phyloP scores from a whole-genome alignment of 2,113 vertebrate genomes.

The Hylia prasina region DNA sequence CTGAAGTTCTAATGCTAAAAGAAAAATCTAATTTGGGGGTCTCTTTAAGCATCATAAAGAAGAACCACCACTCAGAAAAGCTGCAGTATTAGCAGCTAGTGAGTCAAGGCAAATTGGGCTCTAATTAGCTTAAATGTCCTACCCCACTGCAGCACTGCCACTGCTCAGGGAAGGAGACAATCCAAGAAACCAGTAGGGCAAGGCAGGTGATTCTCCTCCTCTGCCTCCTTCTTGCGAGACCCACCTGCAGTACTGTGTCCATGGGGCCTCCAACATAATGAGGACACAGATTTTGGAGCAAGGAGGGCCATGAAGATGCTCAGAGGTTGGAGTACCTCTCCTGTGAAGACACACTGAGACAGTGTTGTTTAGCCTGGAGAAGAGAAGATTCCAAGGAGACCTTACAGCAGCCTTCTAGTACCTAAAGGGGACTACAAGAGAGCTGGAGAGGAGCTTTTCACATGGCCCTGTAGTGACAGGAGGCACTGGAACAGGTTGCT shows the following conservation, averaged over 20 bases:
- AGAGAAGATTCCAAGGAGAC: not conserved
- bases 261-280: not conserved
- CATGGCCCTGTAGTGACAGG: not conserved
- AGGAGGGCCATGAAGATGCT: not conserved
- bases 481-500: not conserved
- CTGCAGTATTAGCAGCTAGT: not conserved
- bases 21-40: not conserved
- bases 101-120: not conserved
- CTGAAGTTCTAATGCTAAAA: not conserved
- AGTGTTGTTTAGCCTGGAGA: not conserved
- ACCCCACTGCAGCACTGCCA: rapidly evolving
- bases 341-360: not conserved
- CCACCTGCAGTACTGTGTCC: not conserved
- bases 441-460: not conserved
- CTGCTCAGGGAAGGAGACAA: not conserved
- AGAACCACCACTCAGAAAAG: not conserved
- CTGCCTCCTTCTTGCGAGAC: not conserved
- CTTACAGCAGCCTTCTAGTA: not conserved
- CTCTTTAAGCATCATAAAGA: not conserved
- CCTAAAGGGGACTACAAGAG: not conserved
- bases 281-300: not conserved
- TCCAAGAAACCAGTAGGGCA: not conserved
- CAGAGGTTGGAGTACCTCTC: not conserved
- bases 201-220: not conserved
- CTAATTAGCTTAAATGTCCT: not conserved